phyloP scores from a whole-genome alignment of 2,113 vertebrate species.

The Cyanoramphus novaezelandiae region DNA sequence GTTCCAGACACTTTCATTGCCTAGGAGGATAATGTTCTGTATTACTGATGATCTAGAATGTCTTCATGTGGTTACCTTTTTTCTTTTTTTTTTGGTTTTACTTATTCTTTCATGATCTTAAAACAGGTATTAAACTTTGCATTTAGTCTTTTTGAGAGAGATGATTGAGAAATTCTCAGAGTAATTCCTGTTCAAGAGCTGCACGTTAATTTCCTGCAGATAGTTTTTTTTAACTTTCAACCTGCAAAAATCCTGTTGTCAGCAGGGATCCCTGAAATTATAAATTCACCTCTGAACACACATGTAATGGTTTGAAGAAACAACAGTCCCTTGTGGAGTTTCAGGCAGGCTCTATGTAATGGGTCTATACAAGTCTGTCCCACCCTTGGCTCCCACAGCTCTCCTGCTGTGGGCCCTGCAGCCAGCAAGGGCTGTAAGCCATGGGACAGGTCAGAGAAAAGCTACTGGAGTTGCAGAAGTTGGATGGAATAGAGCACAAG shows the following conservation, averaged over 20 bases:
- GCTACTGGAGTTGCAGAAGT: not conserved
- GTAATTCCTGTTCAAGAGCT: not conserved
- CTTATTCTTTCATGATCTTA: not conserved
- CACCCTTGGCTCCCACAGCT: not conserved
- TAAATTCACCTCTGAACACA: not conserved
- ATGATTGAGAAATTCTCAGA: not conserved
- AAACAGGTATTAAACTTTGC: not conserved
- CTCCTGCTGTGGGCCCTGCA: accelerated
- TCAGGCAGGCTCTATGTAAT: not conserved
- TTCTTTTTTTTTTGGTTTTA: not conserved
- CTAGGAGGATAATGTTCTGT: not conserved
- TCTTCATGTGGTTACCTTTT: not conserved
- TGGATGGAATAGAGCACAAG: not conserved
- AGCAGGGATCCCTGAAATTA: not conserved
- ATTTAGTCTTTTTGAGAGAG: not conserved
- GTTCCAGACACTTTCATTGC: not conserved
- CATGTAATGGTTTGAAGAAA: not conserved
- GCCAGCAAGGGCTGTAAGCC: not conserved
- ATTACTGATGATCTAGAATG: not conserved
- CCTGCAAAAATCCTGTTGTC: not conserved
- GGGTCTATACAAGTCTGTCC: not conserved
- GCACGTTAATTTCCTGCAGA: not conserved
- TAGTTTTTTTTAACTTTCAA: not conserved
- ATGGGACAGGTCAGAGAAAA: accelerated
- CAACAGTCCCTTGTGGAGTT: not conserved